phyloP scores from a whole-genome alignment of 2,888 invertebrate species.

The Pristionchus arcanus region DNA sequence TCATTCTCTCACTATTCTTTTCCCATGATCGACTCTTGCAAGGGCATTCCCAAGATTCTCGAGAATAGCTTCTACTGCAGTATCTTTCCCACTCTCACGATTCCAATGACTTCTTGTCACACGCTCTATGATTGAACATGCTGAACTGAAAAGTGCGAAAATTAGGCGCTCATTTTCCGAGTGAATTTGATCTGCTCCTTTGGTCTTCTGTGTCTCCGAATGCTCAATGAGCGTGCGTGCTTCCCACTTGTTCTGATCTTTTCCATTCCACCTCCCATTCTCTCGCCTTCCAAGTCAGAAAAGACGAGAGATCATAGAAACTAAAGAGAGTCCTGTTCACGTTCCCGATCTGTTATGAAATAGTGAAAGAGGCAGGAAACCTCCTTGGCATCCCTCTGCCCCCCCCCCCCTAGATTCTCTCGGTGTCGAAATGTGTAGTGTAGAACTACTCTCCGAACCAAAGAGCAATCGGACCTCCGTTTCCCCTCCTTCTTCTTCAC shows the following conservation, averaged over 20 bases:
- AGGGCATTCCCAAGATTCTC: too few species aligned
- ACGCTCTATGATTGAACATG: not conserved
- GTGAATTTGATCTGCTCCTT: not conserved
- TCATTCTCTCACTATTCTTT: too few species aligned
- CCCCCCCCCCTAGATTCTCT: not conserved
- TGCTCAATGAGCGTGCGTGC: not conserved
- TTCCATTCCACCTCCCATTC: not conserved
- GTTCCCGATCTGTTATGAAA: conserved; percentile 2
- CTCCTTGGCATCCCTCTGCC: not conserved
- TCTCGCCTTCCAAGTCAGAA: not conserved
- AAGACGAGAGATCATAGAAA: not conserved
- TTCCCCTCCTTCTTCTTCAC: conserved; percentile 10
- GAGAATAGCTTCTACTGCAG: too few species aligned
- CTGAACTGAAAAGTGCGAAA: not conserved
- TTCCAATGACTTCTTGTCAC: too few species aligned
- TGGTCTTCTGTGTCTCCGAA: not conserved
- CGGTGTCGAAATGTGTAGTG: conserved; percentile 26
- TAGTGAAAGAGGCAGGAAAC: not conserved
- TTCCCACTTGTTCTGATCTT: not conserved
- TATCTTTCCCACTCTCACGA: too few species aligned
- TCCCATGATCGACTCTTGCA: too few species aligned
- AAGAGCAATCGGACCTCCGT: not conserved
- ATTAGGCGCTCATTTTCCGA: not conserved
- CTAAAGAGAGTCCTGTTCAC: not conserved
- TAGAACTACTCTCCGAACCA: conserved; percentile 11